phyloP scores from a whole-genome alignment of 1,140 invertebrate species.

The Manduca sexta region DNA sequence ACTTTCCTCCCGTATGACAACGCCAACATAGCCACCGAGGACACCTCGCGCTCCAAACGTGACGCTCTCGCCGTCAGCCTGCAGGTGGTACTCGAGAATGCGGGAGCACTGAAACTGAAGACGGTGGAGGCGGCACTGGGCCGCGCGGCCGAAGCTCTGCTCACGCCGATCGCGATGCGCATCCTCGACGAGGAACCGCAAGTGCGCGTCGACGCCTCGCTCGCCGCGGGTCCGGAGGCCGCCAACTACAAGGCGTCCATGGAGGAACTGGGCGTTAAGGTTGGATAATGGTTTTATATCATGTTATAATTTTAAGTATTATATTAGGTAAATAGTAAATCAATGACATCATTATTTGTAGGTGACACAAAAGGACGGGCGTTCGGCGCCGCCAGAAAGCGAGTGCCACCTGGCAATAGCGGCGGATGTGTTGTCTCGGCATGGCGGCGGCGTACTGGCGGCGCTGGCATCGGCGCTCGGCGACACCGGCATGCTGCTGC shows the following conservation, averaged over 20 bases:
- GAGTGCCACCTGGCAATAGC: constrained; percentile 79
- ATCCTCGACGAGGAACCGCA: constrained; percentile 80
- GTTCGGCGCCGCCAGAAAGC: constrained; percentile 73
- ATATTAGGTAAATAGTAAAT: no score
- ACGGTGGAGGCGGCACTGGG: constrained; percentile 83
- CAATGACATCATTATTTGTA: no score
- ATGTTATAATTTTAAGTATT: no score
- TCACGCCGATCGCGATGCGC: constrained; percentile 74
- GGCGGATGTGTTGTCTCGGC: constrained; percentile 75
- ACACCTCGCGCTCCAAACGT: constrained; percentile 75
- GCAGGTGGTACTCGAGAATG: constrained; percentile 88
- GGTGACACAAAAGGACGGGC: constrained; percentile 69
- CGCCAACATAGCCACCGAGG: constrained; percentile 71
- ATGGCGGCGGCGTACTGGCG: constrained; percentile 70
- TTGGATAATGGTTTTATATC: constrained; percentile 7
- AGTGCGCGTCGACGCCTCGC: constrained; percentile 76
- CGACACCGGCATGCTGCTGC: constrained; percentile 82
- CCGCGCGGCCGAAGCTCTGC: constrained; percentile 76
- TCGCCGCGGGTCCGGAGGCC: constrained; percentile 64
- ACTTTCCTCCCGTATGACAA: constrained; percentile 86
- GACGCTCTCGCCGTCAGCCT: constrained; percentile 79
- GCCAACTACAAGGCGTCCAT: constrained; percentile 65
- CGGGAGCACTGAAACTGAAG: constrained; percentile 81
- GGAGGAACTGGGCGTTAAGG: constrained; percentile 75
- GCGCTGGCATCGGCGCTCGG: constrained; percentile 79